Base-by-base conservation (phyloP, 2,797 vertebrate species). In the Mallotus villosus region DNA sequence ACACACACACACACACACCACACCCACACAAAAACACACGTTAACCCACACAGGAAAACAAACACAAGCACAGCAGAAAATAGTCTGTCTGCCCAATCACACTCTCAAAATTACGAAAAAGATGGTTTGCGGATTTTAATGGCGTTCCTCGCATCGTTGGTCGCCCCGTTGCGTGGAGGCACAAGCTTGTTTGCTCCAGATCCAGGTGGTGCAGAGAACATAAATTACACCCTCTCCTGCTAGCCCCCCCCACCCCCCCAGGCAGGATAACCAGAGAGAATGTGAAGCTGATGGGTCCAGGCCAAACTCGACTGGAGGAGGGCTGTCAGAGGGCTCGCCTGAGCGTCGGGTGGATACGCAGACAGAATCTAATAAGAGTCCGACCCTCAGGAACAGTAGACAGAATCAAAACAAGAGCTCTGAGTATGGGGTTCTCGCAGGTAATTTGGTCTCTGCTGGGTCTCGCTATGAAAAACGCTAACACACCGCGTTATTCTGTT, bases 391-490 rank as follows among this genome's bases (percentile, higher is more conserved):
- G 19, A 32, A 68, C 25, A 53, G 41, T 55, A 68, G 67, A 68
- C 67, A 58, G 27, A 59, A 68, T 68, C 53, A 37, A 68, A 68
- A 68, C 67, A 68, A 68, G n/a, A 57, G 53, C 55, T 65, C 63
- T 67, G 46, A 67, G 58, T 58, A 58, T 37, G 53, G 67, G 67
- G 59, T 61, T 21, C 53, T 68, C 16, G 9, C 53, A 68, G 67
- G 67, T 68, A 19, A 68, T 58, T 58, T 25, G 53, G 67, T 19
- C 55, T 59, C 55, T 58, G 29, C 53, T 59, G 29, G 32, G 53
- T 68, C 29, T 68, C 12, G 41, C 41, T 46, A 14, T 46, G 41
- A 46, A 46, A 46, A 46, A 46, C 11, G 41, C 41, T 59, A n/a
- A 59, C 57, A 68, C 51, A 34, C 29, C 5, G 11, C 34, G 29